Evolutionary conservation across 1,140 invertebrate genomes (phyloP), one percentile per base, ranked within the genome.

Genomic region (Drosophila aff.): DNA sequence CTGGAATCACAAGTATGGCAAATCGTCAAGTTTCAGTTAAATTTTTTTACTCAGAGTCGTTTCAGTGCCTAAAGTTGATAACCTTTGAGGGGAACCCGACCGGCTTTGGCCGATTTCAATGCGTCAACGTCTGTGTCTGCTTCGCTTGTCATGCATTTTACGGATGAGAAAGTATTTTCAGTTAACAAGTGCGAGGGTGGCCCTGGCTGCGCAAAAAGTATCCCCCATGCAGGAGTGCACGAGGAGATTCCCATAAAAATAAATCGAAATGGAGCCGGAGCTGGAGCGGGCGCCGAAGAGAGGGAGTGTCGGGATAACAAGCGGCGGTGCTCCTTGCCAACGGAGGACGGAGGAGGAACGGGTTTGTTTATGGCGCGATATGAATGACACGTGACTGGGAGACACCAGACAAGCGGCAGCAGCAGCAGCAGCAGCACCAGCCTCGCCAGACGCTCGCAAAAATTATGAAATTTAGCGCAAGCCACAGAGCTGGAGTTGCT

Each of bases 401-500:
- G 68, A 77, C 65, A 82, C 53, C 71, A 71, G 68, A 72, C 64
- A 62, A 63, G 41, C 47, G 52, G 50, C 61, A 67, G 41, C 55
- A 36, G 43, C 61, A 67, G 41, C 55, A 36, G 43, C 43, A 44
- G n/a, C 44, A 61, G 38, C 60, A 66, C 36, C 52, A 67, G 41
- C 61, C 31, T 47, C 43, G 44, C 57, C 79, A 83, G 71, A 79
- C 55, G 46, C 43, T 81, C 46, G 55, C 57, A 78, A 79, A 83
- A 90, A 90, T 90, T 90, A 90, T 90, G 79, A 90, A 90, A 90
- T 90, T 90, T 90, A 90, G 85, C 85, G 57, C 85, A 85, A 84
- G 81, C 85, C 85, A 63, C 78, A 84, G 67, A 68, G 55, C 57
- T 41, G 36, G 15, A 44, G 63, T 44, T 78, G 66, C 63, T 66